phyloP scores from a whole-genome alignment of 2,888 invertebrate species.

The Podotricha telesiphe region DNA sequence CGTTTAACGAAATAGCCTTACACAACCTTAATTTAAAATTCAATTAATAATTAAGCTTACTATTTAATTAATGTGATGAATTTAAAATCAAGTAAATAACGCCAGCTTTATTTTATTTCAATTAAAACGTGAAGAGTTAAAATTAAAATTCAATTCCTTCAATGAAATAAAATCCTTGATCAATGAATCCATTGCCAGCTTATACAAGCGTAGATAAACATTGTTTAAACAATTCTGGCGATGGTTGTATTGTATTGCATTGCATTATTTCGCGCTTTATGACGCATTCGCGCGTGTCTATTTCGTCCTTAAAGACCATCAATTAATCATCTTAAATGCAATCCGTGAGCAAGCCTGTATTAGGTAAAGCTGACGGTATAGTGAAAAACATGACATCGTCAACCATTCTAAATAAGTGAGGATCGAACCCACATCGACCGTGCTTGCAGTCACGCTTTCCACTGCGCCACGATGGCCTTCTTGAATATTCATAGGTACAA shows the following conservation, averaged over 20 bases:
- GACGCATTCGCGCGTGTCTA: too few species aligned
- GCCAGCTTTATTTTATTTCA: not conserved
- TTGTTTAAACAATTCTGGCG: not conserved
- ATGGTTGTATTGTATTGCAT: not conserved
- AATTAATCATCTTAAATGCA: too few species aligned
- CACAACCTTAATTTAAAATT: not conserved
- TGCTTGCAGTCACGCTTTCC: too few species aligned
- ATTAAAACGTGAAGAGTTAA: not conserved
- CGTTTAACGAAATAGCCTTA: too few species aligned
- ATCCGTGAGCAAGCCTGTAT: too few species aligned
- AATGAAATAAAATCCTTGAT: constrained; percentile 8
- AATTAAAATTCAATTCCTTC: not conserved
- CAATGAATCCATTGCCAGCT: not conserved
- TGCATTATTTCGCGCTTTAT: too few species aligned
- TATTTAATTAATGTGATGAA: constrained; percentile 1
- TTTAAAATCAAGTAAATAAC: not conserved
- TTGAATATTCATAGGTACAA: constrained; percentile 14
- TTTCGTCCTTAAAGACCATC: too few species aligned
- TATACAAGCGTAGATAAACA: constrained; percentile 10
- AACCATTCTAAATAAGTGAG: too few species aligned
- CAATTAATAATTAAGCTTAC: not conserved
- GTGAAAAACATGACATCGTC: too few species aligned
- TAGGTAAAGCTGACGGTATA: too few species aligned
- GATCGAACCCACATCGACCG: too few species aligned
- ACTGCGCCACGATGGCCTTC: too few species aligned